Percentiles rank a stretch among this genome's conserved stretches.
These are phyloP conservation scores for Zelostemma sp. DNA, from an alignment of 1,140 invertebrate genomes.

Conservation along the genomic window DNA sequence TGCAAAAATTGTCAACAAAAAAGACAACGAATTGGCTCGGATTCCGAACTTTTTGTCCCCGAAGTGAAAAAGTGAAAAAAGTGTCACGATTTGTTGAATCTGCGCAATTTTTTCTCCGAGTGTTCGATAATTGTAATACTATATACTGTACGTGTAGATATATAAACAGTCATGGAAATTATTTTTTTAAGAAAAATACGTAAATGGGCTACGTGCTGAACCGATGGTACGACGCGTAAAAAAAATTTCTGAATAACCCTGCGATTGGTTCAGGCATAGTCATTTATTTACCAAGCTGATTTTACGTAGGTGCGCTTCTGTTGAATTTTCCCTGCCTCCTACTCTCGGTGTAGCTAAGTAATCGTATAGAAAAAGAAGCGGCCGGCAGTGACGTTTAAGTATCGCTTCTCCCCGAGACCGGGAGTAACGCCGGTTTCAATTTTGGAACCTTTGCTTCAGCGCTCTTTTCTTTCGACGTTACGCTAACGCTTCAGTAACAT, in stretches of 20 bases:
- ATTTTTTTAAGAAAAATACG: conserved; percentile 48
- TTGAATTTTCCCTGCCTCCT: conserved; percentile 42
- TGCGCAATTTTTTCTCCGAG: conserved; percentile 47
- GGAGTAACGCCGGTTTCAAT: conserved; percentile 38
- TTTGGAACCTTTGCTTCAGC: conserved; percentile 37
- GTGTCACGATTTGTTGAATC: conserved; percentile 46
- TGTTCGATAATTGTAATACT: conserved; percentile 50
- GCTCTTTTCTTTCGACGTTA: conserved; percentile 7
- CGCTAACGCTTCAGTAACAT: no score
- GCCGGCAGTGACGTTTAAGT: no score
- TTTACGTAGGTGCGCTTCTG: conserved; percentile 36
- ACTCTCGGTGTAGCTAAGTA: conserved; percentile 52
- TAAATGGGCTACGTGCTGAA: conserved; percentile 34
- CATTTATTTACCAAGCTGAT: conserved; percentile 38
- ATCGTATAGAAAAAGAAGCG: conserved; percentile 38
- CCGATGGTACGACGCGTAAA: conserved; percentile 20
- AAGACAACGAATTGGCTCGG: not conserved
- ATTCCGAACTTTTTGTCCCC: conserved; percentile 2
- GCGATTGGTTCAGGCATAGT: conserved; percentile 36
- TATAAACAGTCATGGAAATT: conserved; percentile 45
- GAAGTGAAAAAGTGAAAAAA: conserved; percentile 23
- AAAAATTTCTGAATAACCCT: conserved; percentile 14
- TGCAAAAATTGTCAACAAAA: conserved; percentile 5
- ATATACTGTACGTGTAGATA: conserved; percentile 47
- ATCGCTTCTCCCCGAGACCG: no score